phyloP scores from a whole-genome alignment of 2,888 invertebrate species.

The Serrognathus titanus region DNA sequence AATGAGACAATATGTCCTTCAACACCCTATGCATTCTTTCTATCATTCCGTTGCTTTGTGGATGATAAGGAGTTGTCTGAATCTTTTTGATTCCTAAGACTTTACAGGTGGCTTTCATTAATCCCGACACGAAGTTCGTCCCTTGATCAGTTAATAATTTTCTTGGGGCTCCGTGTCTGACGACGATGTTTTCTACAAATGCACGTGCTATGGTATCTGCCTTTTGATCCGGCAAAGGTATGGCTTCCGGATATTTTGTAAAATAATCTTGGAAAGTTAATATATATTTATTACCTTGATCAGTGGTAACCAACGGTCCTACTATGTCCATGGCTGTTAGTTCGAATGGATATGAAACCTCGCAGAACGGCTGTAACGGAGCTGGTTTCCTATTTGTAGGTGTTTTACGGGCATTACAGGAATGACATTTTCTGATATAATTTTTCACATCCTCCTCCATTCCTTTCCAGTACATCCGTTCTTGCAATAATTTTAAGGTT shows the following conservation, averaged over 20 bases:
- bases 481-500: constrained; percentile 25
- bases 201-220: constrained; percentile 8
- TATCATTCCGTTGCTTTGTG: constrained; percentile 33
- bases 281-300: constrained; percentile 30
- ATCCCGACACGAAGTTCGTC: constrained; percentile 27
- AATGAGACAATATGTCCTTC: constrained; percentile 31
- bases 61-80: constrained; percentile 32
- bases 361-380: constrained; percentile 24
- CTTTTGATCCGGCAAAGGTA: constrained; percentile 30
- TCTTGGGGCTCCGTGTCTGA: constrained; percentile 29
- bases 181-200: constrained; percentile 25
- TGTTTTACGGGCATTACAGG: constrained; percentile 31
- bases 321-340: constrained; percentile 30
- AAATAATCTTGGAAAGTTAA: constrained; percentile 28
- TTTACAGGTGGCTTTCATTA: constrained; percentile 29
- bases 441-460: constrained; percentile 26
- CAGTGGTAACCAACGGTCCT: constrained; percentile 23
- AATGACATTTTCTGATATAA: constrained; percentile 25
- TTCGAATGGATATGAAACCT: constrained; percentile 24
- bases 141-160: constrained; percentile 34
- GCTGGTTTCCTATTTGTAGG: constrained; percentile 22
- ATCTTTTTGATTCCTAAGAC: constrained; percentile 27
- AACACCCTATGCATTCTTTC: constrained; percentile 34
- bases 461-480: constrained; percentile 28
- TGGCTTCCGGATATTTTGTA: constrained; percentile 30